Evolutionary conservation across 2,113 vertebrate species (phyloP), one percentile per base, ranked within the genome.

Genomic region (Butorides virescens): DNA sequence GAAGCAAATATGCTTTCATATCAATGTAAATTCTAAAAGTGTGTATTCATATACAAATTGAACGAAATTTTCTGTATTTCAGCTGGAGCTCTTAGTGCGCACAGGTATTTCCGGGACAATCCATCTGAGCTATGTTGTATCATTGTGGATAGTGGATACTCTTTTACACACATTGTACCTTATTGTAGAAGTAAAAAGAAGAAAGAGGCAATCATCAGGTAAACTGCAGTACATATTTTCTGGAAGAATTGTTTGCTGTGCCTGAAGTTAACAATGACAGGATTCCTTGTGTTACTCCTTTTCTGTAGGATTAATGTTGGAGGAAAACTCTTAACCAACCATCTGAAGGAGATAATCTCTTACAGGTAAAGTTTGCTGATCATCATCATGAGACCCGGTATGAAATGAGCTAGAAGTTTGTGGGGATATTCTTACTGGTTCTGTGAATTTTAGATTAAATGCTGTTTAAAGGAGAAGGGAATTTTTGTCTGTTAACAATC

Each of bases 261-360:
- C 47, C 59, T 61, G 47, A 95, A 85, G 55, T 71, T 88, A 95
- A 61, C 65, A 77, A 15, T 86, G 52, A 79, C 59, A 82, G 59
- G 89, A 97, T 83, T 89, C 68, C 29, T 83, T 73, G 68, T 86
- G 93, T 55, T 87, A 46, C 75, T 96, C 13, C 27, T 96, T 62
- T 44, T 84, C 82, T 97, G 39, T 72, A 99, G 99, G 98, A 98
- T 99, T 94, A 99, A 99, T 36, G 99, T 99, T 47, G 99, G 99
- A 88, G 99, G 99, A 91, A 99, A 99, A 66, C 98, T 99, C 34
- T 98, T 99, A 98, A 99, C 99, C 52, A 99, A 99, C 95, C 99
- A 99, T 97, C 98, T 99, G 65, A 99, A 99, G 97, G 99, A 99
- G 97, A 99, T 99, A 22, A 99, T 99, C 92, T 99, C 99, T 17